Base-by-base conservation (phyloP, 2,113 vertebrate genomes). In the Campylomormyrus numenius region DNA sequence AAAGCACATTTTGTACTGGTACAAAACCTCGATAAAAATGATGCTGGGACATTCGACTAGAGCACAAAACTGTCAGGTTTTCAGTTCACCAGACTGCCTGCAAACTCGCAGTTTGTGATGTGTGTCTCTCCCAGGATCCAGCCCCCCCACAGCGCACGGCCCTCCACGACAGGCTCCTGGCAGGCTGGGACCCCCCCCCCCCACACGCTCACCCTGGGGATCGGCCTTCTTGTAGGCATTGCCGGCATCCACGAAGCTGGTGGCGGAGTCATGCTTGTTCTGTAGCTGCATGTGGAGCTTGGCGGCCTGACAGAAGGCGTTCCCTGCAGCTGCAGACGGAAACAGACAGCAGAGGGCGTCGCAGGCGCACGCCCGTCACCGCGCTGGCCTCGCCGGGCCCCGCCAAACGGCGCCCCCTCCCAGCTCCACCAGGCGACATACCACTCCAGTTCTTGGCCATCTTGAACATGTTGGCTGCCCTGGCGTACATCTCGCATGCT, bases 381-480 rank as follows among this genome's bases (percentile, higher is more conserved):
- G 42, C 8, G 3, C 80, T 0, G 7, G 45, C 39, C 48, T 3
- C 46, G 27, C 10, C 0, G 24, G 19, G 17, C 49, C 24, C n/a
- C n/a, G 3, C 48, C 85, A 87, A 46, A 31, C 0, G 19, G 19
- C 3, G 7, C 31, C 52, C 83, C 83, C 83, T 48, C 50, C 42
- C 83, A 46, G 39, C 83, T 85, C 24, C 45, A 11, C 83, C 0
- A 21, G 87, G 13, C 27, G 9, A 90, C 92, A 95, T 95, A 99
- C 98, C 98, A 2, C 93, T 99, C 98, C 98, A 99, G 92, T 99
- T 99, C 94, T 99, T 99, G 92, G 96, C 97, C 92, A 99, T 99
- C 96, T 99, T 99, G 96, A 99, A 99, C 98, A 99, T 99, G 95
- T 99, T 99, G 92, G 98, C 98, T 77, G 98, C 97, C 95, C 98